phyloP scores from a whole-genome alignment of 2,888 invertebrate species.

The Drosophila affinis region DNA sequence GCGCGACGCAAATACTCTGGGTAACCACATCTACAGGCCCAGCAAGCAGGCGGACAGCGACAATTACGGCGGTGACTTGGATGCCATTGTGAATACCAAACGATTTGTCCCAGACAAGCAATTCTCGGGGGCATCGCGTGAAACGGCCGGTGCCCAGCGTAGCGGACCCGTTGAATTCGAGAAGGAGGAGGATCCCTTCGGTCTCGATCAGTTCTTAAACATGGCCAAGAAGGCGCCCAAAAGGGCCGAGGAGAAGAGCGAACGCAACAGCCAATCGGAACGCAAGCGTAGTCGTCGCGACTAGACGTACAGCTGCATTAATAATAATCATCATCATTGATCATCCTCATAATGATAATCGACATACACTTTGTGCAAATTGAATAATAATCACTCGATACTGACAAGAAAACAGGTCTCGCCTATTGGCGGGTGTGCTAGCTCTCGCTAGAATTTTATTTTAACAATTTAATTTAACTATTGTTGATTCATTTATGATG shows the following conservation, averaged over 20 bases:
- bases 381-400: too few relatives aligned
- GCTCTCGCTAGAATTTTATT: too few relatives aligned
- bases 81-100: constrained; percentile 93
- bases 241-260: constrained; percentile 85
- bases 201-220: constrained; percentile 98
- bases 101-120: constrained; percentile 99
- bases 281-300: constrained; percentile 76
- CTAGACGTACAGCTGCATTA: constrained; percentile 35
- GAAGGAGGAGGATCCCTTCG: constrained; percentile 96
- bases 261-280: constrained; percentile 72
- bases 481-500: too few relatives aligned
- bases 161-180: constrained; percentile 98
- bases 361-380: too few relatives aligned
- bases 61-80: constrained; percentile 95
- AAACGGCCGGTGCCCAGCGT: constrained; percentile 85
- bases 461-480: too few relatives aligned
- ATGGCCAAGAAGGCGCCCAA: constrained; percentile 94
- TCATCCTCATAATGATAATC: too few relatives aligned
- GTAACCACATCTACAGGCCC: constrained; percentile 95
- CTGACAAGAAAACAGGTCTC: too few relatives aligned
- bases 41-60: constrained; percentile 94
- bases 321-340: constrained; percentile 5
- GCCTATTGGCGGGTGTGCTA: too few relatives aligned
- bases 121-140: constrained; percentile 94
- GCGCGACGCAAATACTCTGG: constrained; percentile 94